Conservation (phyloP, 2,888 invertebrate species). For the Yponomeuta plumbellus region DNA sequence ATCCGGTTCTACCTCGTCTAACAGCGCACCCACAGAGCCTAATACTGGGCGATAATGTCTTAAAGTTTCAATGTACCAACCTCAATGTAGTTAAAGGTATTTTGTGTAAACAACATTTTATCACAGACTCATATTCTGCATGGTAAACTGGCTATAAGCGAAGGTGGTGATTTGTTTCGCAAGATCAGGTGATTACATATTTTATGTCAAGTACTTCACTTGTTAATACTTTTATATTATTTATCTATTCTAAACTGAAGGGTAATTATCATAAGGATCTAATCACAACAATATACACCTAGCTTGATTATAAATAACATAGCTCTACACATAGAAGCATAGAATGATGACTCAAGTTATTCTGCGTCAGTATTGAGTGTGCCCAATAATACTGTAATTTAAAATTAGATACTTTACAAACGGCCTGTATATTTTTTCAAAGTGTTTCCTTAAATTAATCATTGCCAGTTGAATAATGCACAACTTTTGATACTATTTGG, state of each 20-base stretch:
- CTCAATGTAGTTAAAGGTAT: neutral
- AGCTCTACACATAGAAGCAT: neutral
- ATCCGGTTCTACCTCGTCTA: conserved; percentile 37
- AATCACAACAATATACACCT: too few species aligned
- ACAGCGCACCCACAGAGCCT: conserved; percentile 30
- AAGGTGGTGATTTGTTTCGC: too few species aligned
- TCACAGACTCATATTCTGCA: neutral
- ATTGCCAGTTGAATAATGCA: neutral
- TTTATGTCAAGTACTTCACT: too few species aligned
- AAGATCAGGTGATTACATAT: too few species aligned
- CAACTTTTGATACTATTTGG: neutral
- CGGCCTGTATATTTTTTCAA: conserved; percentile 12
- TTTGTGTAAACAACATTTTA: neutral
- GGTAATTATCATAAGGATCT: too few species aligned
- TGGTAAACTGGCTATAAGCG: too few species aligned
- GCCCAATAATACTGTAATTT: neutral
- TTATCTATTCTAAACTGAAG: too few species aligned
- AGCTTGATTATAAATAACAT: neutral
- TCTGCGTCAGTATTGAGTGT: neutral
- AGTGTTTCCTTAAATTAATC: conserved; percentile 19
- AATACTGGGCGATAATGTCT: conserved; percentile 42
- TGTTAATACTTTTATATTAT: too few species aligned
- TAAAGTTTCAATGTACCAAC: neutral
- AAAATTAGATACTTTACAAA: conserved; percentile 3
- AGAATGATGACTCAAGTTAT: neutral